These are phyloP conservation scores for Eilema depressum DNA, from an alignment of 2,888 invertebrate species.

Conservation along the genomic window DNA sequence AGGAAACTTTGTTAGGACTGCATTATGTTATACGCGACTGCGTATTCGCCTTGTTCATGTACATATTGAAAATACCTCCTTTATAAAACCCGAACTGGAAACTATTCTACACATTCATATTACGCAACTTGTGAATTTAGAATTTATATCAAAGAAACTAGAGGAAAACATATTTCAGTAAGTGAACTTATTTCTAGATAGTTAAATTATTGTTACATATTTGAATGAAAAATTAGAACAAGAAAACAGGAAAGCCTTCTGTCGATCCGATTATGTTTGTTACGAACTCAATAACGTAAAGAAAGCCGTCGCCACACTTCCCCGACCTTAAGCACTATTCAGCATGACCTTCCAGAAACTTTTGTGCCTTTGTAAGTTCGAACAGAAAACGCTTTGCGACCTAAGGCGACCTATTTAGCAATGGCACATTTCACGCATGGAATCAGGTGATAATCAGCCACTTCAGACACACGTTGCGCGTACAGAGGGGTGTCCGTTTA, in stretches of 20 bases:
- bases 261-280: background rate
- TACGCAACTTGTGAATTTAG: background rate
- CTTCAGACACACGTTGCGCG: slow-evolving; percentile 75
- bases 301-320: background rate
- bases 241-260: background rate
- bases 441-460: slow-evolving; percentile 85
- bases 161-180: background rate
- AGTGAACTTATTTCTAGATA: background rate
- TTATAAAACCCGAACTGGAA: background rate
- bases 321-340: background rate
- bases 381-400: slow-evolving; percentile 29
- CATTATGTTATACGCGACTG: slow-evolving; percentile 25
- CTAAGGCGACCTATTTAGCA: slow-evolving; percentile 48
- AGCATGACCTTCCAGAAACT: background rate
- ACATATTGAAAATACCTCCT: background rate
- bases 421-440: slow-evolving; percentile 59
- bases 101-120: background rate
- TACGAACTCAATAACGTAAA: background rate
- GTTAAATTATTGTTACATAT: background rate
- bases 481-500: slow-evolving; percentile 55
- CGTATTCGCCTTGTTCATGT: slow-evolving; percentile 10
- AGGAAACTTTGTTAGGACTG: slow-evolving; percentile 45
- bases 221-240: background rate
- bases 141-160: background rate
- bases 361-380: background rate